These are phyloP conservation scores for Anguilla rostrata DNA, from an alignment of 2,113 vertebrate species.

Conservation along the genomic window DNA sequence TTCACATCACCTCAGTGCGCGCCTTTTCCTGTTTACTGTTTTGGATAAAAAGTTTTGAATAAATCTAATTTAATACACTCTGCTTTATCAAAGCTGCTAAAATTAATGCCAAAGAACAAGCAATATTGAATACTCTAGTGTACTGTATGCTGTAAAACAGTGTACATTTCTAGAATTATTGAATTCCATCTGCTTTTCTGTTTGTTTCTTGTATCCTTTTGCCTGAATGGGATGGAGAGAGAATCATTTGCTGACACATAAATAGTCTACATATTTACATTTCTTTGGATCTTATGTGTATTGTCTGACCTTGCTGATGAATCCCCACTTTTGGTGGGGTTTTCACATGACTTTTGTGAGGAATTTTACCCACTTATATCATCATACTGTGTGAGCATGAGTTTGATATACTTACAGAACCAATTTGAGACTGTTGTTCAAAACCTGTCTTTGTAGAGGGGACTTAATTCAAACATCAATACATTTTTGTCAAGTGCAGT, in stretches of 20 bases:
- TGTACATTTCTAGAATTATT: neutral
- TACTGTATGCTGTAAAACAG: neutral
- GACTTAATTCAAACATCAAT: constrained; percentile 68
- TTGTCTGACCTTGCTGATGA: constrained; percentile 35
- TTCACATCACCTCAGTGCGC: neutral
- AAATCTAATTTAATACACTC: neutral
- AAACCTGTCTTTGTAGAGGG: constrained; percentile 54
- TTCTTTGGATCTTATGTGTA: neutral
- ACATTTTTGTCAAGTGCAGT: constrained; percentile 58
- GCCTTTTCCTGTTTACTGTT: too few relatives aligned
- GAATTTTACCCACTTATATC: constrained; percentile 48
- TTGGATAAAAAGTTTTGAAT: neutral
- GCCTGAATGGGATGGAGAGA: too few relatives aligned
- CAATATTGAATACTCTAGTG: neutral
- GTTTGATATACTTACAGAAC: constrained; percentile 44
- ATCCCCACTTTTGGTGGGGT: constrained; percentile 48
- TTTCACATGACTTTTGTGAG: constrained; percentile 66
- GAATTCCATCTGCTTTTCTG: neutral
- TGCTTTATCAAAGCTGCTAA: neutral
- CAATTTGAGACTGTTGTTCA: constrained; percentile 55
- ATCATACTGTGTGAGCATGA: constrained; percentile 35
- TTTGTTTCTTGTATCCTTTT: neutral
- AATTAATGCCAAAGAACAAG: neutral
- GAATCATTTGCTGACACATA: too few relatives aligned
- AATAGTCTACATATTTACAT: neutral